These are phyloP conservation scores for Mesorhabditis sp. DNA, from an alignment of 2,888 invertebrate genomes.

Conservation along the genomic window DNA sequence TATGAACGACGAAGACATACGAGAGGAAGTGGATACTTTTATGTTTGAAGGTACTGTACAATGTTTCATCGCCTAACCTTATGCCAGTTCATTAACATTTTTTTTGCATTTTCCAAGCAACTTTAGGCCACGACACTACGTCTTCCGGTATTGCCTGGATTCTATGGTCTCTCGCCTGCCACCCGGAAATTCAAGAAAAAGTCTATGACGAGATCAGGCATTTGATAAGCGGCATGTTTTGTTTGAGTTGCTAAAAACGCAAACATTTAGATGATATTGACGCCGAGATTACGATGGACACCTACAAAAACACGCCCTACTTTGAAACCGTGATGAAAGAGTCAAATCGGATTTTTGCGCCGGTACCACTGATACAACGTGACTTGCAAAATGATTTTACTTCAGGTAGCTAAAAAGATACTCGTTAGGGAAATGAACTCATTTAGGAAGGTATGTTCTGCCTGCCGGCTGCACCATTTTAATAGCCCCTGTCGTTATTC, in stretches of 20 bases:
- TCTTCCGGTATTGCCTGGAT: slow-evolving; percentile 16
- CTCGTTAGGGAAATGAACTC: neutral
- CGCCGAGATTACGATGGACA: neutral
- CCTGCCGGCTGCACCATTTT: neutral
- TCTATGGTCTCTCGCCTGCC: slow-evolving; percentile 16
- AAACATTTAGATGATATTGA: neutral
- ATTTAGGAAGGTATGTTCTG: neutral
- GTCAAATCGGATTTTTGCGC: slow-evolving; percentile 13
- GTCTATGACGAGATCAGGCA: slow-evolving; percentile 9
- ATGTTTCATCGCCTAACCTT: neutral
- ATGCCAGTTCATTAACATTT: no score
- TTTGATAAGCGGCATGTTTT: neutral
- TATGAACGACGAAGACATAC: slow-evolving; percentile 50
- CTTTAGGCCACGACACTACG: slow-evolving; percentile 18
- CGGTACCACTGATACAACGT: slow-evolving; percentile 14
- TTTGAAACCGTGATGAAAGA: slow-evolving; percentile 13
- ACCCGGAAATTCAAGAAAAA: slow-evolving; percentile 13
- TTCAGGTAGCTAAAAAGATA: neutral
- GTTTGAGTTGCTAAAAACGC: neutral
- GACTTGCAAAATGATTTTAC: slow-evolving; percentile 12
- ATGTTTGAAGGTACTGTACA: slow-evolving; percentile 57
- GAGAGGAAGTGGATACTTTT: neutral
- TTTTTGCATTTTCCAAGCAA: no score
- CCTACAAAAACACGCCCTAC: neutral
- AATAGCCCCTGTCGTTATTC: slow-evolving; percentile 1